A percentile compares a stretch with the other conserved stretches of the same genome.
These are phyloP conservation scores for Toxonevra muliebris DNA, from an alignment of 2,888 invertebrate genomes.

Conservation along the genomic window DNA sequence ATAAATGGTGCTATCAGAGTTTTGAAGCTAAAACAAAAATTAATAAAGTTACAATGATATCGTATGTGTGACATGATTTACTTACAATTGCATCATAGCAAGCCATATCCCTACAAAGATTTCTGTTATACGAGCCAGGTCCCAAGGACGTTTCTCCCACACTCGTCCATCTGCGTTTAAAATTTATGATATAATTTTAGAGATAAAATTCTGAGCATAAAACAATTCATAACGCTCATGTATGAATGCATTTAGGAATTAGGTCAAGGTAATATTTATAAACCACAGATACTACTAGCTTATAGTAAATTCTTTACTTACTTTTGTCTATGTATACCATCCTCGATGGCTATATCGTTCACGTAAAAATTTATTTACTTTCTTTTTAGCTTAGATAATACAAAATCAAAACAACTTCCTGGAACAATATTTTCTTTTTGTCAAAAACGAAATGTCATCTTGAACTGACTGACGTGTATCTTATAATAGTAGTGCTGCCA, in stretches of 20 bases:
- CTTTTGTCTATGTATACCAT: slow-evolving; percentile 45
- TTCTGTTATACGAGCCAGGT: slow-evolving; percentile 48
- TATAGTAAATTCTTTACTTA: slow-evolving; percentile 22
- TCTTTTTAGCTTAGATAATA: background rate
- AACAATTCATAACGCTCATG: no score
- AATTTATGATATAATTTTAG: background rate
- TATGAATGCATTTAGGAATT: background rate
- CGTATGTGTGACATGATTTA: background rate
- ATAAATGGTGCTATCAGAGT: slow-evolving; percentile 53
- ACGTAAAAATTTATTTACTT: no score
- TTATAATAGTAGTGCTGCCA: background rate
- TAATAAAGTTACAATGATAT: background rate
- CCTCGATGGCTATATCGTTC: background rate
- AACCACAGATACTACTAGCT: background rate
- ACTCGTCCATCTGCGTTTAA: slow-evolving; percentile 51
- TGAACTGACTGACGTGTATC: no score
- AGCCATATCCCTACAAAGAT: slow-evolving; percentile 52
- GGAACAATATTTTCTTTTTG: background rate
- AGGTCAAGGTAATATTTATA: background rate
- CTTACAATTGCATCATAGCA: slow-evolving; percentile 53
- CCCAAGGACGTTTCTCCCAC: slow-evolving; percentile 56
- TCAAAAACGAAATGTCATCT: slow-evolving; percentile 8
- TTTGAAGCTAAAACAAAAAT: slow-evolving; percentile 43
- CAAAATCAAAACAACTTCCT: background rate
- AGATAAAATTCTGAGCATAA: no score